A percentile compares a stretch with the other conserved stretches of the same genome.
Evolutionary conservation across 2,797 vertebrate genomes (phyloP).

Genomic region (Micromesistius poutassou): DNA sequence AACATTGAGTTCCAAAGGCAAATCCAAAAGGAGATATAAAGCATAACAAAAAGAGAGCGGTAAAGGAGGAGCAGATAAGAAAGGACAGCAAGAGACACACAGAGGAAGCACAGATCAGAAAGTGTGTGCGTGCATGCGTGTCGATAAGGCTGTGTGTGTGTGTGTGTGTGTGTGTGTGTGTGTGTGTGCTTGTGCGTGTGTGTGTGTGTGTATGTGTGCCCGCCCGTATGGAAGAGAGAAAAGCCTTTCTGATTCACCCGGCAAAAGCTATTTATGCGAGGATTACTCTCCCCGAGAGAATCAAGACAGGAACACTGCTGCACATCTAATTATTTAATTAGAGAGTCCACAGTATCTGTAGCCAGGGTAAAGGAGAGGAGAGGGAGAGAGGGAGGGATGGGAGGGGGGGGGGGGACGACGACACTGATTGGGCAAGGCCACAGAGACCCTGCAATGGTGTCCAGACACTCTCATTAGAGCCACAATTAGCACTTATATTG

Average conservation of each 20-base stretch:
- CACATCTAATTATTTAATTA: constrained; percentile 99
- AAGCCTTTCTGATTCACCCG: constrained; percentile 62
- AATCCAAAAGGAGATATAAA: constrained; percentile 6
- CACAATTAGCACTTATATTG: constrained; percentile 98
- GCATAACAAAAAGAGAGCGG: constrained; percentile 4
- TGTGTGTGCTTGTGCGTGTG: constrained; percentile 4
- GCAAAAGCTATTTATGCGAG: constrained; percentile 98
- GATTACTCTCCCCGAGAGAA: constrained; percentile 95
- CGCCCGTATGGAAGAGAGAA: constrained; percentile 21
- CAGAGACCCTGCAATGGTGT: constrained; percentile 80
- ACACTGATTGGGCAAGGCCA: constrained; percentile 90
- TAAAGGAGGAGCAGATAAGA: background rate
- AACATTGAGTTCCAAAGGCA: constrained; percentile 23
- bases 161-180: constrained; percentile 6
- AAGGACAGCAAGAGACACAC: background rate
- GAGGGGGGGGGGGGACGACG: constrained; percentile 32
- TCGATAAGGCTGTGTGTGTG: background rate
- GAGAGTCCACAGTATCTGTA: constrained; percentile 80
- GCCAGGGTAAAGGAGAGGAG: constrained; percentile 13
- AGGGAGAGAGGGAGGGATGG: background rate
- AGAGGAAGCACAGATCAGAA: background rate
- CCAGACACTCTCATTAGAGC: constrained; percentile 95
- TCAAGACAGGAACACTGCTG: constrained; percentile 87
- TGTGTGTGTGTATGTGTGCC: constrained; percentile 4
- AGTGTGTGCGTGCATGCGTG: background rate